These are phyloP conservation scores for Liodrosophila aerea DNA, from an alignment of 2,888 invertebrate genomes.

Conservation along the genomic window DNA sequence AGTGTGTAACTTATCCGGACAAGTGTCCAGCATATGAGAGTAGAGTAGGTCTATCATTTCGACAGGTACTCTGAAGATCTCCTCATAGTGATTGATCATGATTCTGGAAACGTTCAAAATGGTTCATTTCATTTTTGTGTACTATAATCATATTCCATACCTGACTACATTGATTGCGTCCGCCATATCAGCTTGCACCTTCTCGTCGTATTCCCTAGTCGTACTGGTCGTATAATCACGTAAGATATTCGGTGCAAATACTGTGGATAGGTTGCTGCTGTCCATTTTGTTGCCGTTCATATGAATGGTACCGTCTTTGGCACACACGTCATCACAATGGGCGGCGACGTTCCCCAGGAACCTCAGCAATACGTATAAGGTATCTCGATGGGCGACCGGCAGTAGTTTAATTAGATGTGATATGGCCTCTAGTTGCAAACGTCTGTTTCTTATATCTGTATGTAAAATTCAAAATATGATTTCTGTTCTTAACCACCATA, in stretches of 20 bases:
- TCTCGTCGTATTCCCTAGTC: constrained; percentile 61
- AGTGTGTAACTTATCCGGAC: constrained; percentile 91
- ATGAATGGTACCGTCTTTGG: constrained; percentile 66
- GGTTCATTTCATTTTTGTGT: neutral
- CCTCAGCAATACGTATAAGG: constrained; percentile 88
- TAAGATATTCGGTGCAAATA: constrained; percentile 96
- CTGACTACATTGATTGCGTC: constrained; percentile 96
- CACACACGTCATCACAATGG: constrained; percentile 72
- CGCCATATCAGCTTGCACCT: constrained; percentile 84
- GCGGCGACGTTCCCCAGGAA: constrained; percentile 87
- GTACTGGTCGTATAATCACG: constrained; percentile 82
- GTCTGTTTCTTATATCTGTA: constrained; percentile 90
- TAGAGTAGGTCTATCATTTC: constrained; percentile 94
- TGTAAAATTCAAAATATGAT: too few relatives aligned
- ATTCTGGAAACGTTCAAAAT: constrained; percentile 75
- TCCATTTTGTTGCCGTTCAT: constrained; percentile 94
- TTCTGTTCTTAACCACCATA: neutral
- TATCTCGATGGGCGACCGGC: constrained; percentile 94
- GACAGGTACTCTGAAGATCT: constrained; percentile 89
- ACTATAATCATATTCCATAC: neutral
- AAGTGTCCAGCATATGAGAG: constrained; percentile 91
- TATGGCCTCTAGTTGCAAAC: constrained; percentile 91
- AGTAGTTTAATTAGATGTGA: constrained; percentile 92
- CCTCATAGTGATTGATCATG: constrained; percentile 88
- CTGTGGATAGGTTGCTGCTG: constrained; percentile 93